Evolutionary conservation across 1,140 invertebrate genomes (phyloP).

Genomic region (Drosophila tani): DNA sequence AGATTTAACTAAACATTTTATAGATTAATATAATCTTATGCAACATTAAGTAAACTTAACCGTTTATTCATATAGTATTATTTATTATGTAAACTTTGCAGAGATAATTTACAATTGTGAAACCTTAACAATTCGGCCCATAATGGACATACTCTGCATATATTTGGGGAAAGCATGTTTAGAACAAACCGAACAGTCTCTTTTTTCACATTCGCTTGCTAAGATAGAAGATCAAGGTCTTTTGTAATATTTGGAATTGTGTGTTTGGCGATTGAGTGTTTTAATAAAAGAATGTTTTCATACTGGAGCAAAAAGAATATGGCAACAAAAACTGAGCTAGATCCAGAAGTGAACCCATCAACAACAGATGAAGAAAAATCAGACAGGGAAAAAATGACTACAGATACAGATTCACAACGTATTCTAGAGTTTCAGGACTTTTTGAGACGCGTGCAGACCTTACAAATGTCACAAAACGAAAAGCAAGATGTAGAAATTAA

Average conservation of each 20-base stretch:
- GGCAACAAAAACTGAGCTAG: neutral
- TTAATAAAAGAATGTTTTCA: constrained; percentile 55
- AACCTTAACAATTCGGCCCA: neutral
- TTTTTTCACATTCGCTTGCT: constrained; percentile 10
- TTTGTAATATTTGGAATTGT: constrained; percentile 9
- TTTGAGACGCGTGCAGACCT: constrained; percentile 59
- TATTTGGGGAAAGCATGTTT: constrained; percentile 12
- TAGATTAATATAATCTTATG: no score
- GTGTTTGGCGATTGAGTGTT: neutral
- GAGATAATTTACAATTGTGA: neutral
- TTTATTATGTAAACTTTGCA: neutral
- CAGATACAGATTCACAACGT: constrained; percentile 17
- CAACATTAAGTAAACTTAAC: no score
- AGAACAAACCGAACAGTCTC: constrained; percentile 6
- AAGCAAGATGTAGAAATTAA: neutral
- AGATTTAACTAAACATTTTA: neutral
- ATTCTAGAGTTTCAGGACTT: constrained; percentile 71
- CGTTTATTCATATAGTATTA: neutral
- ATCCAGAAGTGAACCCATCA: neutral
- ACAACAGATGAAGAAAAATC: neutral
- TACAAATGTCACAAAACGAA: constrained; percentile 59
- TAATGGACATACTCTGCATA: neutral
- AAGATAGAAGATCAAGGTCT: constrained; percentile 63
- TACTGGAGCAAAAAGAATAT: constrained; percentile 62
- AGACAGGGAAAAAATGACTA: constrained; percentile 3